Conservation (phyloP, 1,140 invertebrate species). For the Hycleus phaleratus region DNA sequence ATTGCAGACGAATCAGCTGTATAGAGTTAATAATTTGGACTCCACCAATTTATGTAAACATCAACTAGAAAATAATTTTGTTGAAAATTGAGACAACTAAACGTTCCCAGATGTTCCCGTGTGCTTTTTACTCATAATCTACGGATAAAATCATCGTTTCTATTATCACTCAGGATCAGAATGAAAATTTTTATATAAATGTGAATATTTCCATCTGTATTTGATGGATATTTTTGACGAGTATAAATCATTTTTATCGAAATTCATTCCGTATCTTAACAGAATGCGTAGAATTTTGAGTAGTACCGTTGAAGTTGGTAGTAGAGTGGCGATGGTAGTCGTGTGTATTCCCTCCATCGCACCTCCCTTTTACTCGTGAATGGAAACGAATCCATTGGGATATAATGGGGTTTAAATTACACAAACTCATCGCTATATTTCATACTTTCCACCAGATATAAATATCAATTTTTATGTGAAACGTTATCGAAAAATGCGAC, state of each 20-base stretch:
- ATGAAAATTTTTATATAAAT: too few relatives aligned
- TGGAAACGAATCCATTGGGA: slow-evolving; percentile 17
- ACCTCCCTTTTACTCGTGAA: slow-evolving; percentile 12
- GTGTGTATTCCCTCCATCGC: slow-evolving; percentile 5
- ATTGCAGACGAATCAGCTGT: too few relatives aligned
- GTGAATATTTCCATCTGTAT: slow-evolving; percentile 4
- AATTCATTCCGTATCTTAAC: slow-evolving; percentile 14
- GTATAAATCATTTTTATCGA: slow-evolving; percentile 16
- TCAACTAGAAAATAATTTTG: too few relatives aligned
- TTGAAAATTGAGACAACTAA: too few relatives aligned
- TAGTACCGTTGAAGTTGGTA: slow-evolving; percentile 9
- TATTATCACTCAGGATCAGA: too few relatives aligned
- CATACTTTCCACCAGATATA: slow-evolving; percentile 20
- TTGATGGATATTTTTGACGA: slow-evolving; percentile 15
- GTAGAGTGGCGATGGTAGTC: not conserved
- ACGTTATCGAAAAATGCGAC: slow-evolving; percentile 14
- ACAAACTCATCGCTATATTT: slow-evolving; percentile 19
- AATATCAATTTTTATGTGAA: slow-evolving; percentile 21
- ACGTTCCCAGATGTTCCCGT: too few relatives aligned
- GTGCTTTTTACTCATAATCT: too few relatives aligned
- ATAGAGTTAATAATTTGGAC: too few relatives aligned
- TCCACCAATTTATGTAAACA: too few relatives aligned
- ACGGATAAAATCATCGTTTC: too few relatives aligned
- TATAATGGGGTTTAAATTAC: slow-evolving; percentile 18
- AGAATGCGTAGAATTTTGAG: slow-evolving; percentile 14